Evolutionary conservation across 2,888 invertebrate genomes (phyloP), one percentile per base, ranked within the genome.

Genomic region (Thymelicus sylvestris): DNA sequence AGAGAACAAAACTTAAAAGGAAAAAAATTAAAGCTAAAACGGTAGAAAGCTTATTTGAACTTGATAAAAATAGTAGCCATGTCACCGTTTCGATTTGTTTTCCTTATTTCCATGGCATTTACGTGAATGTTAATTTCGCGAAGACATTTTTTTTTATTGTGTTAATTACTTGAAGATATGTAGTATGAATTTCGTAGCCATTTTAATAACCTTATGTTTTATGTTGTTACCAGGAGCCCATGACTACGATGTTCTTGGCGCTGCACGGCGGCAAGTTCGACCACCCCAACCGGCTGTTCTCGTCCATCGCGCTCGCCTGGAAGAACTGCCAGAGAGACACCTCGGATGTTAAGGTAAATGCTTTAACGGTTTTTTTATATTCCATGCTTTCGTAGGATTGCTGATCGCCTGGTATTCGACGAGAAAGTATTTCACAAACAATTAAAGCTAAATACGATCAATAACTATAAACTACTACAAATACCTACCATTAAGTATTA

Each of bases 251-350:
- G 98, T 99, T 99, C 94, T 95, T 99, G 79, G 97, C 98, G 55
- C 95, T 99, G 61, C 99, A 99, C 94, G 99, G 99, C 62, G 99
- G 99, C 74, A 99, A 99, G 90, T 99, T 99, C 91, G 99, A 99
- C 90, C 99, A 99, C 88, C 99, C 99, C 3, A 99, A 99, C 93
- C 94, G 99, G 67, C 95, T 99, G 74, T 99, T 99, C 93, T 98
- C 98, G 2, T 99, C 99, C 4, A 96, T 99, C 55, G 96, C 98
- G 1, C 94, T 98, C 75, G 97, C 99, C 0, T 99, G 99, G 99
- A 99, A 99, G 92, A 99, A 99, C 92, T 99, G 99, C 87, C 99
- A 99, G 90, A 95, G 99, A 67, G 99, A 99, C 88, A 99, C 99
- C 0, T 99, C 99, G 0, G 99, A 99, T 90, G 99, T 99, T 44